A percentile compares a stretch with the other conserved stretches of the same genome.
Conservation (phyloP, 2,797 vertebrate genomes). For the Darevskia nairensis region DNA sequence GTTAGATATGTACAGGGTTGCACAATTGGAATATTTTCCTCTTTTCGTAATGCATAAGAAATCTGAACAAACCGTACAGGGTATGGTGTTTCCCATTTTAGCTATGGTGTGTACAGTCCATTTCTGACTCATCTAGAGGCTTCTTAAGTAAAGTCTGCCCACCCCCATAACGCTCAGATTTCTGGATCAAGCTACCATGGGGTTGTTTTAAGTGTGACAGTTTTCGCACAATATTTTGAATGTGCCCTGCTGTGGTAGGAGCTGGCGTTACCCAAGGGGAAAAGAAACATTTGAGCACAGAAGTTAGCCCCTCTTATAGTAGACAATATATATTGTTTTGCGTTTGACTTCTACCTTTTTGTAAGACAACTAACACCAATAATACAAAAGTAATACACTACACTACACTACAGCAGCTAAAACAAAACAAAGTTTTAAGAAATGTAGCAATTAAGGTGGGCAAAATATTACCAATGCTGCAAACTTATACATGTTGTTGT, state of each 20-base stretch:
- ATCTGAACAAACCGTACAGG: conserved; percentile 2
- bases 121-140: background rate
- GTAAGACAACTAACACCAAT: background rate
- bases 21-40: background rate
- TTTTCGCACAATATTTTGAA: background rate
- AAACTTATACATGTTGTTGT: background rate
- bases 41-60: background rate
- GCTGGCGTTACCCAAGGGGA: background rate
- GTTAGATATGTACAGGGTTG: background rate
- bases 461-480: background rate
- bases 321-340: background rate
- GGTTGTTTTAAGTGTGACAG: background rate
- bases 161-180: background rate
- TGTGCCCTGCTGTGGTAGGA: background rate
- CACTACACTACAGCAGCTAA: no score
- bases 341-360: background rate
- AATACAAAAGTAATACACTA: background rate
- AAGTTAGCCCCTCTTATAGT: background rate
- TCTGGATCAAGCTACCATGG: background rate
- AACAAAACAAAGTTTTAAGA: background rate
- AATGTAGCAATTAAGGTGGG: background rate
- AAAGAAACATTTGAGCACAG: background rate
- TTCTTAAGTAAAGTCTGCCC: background rate
- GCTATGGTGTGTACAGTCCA: background rate
- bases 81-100: background rate